Conservation (phyloP, 2,113 vertebrate species). For the Paramormyrops kingsleyae region DNA sequence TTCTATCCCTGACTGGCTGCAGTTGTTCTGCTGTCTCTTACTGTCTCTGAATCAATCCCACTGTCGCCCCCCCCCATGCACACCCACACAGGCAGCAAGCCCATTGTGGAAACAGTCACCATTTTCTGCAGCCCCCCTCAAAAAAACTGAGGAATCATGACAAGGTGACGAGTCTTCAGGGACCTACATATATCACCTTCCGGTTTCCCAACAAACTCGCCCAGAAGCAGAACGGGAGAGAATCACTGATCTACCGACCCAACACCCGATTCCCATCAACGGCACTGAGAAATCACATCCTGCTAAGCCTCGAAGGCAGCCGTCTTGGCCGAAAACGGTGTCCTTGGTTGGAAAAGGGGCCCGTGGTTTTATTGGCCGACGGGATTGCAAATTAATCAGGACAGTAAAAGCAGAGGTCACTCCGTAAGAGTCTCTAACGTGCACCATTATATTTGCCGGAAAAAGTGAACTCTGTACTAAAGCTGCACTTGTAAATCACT, state of each 20-base stretch:
- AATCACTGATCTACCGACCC: not conserved
- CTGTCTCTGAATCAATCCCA: not conserved
- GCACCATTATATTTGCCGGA: not conserved
- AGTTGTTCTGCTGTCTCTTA: not conserved
- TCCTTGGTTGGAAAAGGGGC: not conserved
- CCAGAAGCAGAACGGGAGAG: not conserved
- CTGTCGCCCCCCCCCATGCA: not conserved
- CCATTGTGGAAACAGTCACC: not conserved
- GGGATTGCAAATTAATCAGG: constrained; percentile 1
- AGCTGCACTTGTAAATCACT: not conserved
- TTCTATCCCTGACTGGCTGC: not conserved
- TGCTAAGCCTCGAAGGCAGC: not conserved
- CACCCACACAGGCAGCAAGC: not conserved
- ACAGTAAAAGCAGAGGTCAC: not conserved
- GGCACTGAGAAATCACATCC: not conserved
- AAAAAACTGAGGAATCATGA: not conserved
- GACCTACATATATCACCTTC: not conserved
- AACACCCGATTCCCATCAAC: not conserved
- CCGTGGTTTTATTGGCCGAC: not conserved
- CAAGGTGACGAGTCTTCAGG: not conserved
- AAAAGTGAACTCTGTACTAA: not conserved
- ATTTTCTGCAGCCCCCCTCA: not conserved
- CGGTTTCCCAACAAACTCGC: not conserved
- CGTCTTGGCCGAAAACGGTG: too few species aligned
- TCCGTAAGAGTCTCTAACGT: not conserved